Evolutionary conservation across 2,888 invertebrate species (phyloP), one percentile per base, ranked within the genome.

Genomic region (Callyntrura guangdongensis): DNA sequence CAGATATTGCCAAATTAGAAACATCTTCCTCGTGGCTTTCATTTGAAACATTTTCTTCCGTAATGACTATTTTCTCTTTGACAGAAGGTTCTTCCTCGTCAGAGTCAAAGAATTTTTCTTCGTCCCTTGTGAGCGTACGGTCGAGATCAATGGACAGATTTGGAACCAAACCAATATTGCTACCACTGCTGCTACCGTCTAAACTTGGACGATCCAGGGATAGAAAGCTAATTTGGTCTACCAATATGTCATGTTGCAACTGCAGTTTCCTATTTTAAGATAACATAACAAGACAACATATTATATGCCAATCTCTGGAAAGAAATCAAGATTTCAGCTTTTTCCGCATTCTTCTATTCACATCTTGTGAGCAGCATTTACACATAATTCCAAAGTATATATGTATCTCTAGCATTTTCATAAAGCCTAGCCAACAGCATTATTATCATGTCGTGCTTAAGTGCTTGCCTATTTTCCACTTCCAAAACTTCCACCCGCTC

Each of bases 211-310:
- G 92, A 25, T 94, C 94, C 22, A 94, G 88, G 1, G 94, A 93
- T 25, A 93, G 87, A 22, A 93, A 93, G 86, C 93, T 94, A 25
- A 93, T 94, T 85, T 94, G 93, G 22, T 94, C 94, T 69, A 93
- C 88, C 3, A 94, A 82, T n/a, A 93, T 89, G 72, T 93, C 94
- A 86, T 94, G 92, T 84, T 93, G 92, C 12, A 93, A 27, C 84
- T 93, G 93, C 20, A 93, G 85, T 25, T 90, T 93, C 84, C 94
- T 93, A 77, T n/a, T 90, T 74, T 22, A 47, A 47, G 11, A 1
- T 20, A 74, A 74, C 22, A 69, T 64, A 25, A n/a, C n/a, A n/a
- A n/a, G n/a, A n/a, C n/a, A 69, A 22, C 67, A 67, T 67, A 61
- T 20, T 14, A 72, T 22, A 61, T 53, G 11, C 22, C 14, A 27